phyloP scores from a whole-genome alignment of 1,140 invertebrate genomes.

The Danaus plexippus region DNA sequence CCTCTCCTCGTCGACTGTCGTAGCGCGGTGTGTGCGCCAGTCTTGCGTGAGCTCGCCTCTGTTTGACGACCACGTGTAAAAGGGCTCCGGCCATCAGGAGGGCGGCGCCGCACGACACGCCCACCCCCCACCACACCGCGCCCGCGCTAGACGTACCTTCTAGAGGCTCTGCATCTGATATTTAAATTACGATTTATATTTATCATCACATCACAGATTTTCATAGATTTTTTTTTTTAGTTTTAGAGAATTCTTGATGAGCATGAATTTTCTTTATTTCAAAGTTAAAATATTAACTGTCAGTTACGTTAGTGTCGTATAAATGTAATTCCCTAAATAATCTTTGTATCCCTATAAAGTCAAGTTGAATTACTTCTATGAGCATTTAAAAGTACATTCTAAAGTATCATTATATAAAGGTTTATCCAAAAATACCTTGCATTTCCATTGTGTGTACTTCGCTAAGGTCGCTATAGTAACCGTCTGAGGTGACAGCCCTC shows the following conservation, averaged over 20 bases:
- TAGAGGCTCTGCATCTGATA: constrained; percentile 15
- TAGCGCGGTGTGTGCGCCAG: constrained; percentile 82
- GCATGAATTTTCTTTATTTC: too few species aligned
- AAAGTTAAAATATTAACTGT: too few species aligned
- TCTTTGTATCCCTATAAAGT: too few species aligned
- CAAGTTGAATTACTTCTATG: too few species aligned
- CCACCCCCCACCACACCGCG: constrained; percentile 45
- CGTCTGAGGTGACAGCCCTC: constrained; percentile 73
- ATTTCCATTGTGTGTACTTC: constrained; percentile 71
- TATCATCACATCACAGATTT: too few species aligned
- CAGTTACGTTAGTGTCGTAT: too few species aligned
- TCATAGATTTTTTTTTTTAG: too few species aligned
- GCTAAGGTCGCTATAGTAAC: constrained; percentile 77
- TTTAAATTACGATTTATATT: too few species aligned
- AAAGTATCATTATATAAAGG: background rate
- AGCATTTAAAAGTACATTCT: background rate
- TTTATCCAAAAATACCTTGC: constrained; percentile 56
- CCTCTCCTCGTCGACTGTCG: constrained; percentile 86
- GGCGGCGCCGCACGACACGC: constrained; percentile 65
- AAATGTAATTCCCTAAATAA: too few species aligned
- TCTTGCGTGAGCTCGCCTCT: constrained; percentile 82
- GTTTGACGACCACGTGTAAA: constrained; percentile 78
- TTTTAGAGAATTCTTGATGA: too few species aligned
- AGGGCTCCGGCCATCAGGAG: constrained; percentile 75
- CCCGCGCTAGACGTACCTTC: constrained; percentile 9